phyloP scores from a whole-genome alignment of 1,140 invertebrate species.

The Ceratosolen fusciceps region DNA sequence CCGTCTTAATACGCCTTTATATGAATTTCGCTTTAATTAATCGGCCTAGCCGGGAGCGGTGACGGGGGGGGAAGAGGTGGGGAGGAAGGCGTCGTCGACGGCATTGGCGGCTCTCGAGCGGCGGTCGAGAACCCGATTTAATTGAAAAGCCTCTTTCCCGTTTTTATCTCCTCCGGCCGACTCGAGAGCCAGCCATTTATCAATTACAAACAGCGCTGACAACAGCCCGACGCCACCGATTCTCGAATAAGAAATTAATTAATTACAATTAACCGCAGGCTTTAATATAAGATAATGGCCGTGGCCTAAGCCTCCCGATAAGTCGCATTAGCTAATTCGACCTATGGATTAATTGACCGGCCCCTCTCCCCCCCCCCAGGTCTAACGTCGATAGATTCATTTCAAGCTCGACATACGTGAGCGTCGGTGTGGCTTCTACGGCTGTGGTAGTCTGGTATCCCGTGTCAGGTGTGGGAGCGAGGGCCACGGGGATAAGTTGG shows the following conservation, averaged over 20 bases:
- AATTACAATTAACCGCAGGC: not conserved
- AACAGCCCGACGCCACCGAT: not conserved
- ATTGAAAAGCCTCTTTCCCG: not conserved
- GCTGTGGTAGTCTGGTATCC: not conserved
- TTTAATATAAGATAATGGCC: too few species aligned
- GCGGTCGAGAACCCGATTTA: not conserved
- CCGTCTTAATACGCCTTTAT: constrained; percentile 1
- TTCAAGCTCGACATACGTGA: not conserved
- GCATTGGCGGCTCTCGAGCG: not conserved
- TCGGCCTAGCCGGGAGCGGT: too few species aligned
- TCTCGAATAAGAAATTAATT: not conserved
- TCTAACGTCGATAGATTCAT: not conserved
- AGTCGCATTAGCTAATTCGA: not conserved
- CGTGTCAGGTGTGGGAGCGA: not conserved
- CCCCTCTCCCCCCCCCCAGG: too few species aligned
- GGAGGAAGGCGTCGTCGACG: too few species aligned
- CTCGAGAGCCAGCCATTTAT: not conserved
- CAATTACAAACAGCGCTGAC: not conserved
- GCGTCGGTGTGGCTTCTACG: not conserved
- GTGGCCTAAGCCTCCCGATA: too few species aligned
- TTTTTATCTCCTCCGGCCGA: not conserved
- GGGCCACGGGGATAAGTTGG: not conserved
- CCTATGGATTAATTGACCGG: not conserved
- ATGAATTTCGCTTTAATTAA: not conserved
- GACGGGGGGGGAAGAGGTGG: too few species aligned